phyloP scores from a whole-genome alignment of 1,140 invertebrate genomes.

The Periplaneta americana region DNA sequence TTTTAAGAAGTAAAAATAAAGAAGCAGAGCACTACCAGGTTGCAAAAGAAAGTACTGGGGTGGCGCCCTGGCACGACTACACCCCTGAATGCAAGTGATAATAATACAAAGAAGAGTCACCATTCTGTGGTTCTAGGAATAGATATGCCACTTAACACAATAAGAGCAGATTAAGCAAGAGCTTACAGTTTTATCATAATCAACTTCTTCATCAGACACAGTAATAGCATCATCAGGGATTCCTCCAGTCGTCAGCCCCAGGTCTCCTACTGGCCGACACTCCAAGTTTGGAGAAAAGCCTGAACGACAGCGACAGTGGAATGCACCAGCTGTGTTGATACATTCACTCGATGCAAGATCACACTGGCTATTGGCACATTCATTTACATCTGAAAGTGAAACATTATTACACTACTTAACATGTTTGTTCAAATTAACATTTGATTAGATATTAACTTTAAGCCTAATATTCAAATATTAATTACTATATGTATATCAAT shows the following conservation, averaged over 20 bases:
- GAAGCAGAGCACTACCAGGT: too few species aligned
- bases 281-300: conserved; percentile 85
- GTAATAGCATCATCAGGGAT: conserved; percentile 85
- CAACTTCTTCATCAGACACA: conserved; percentile 74
- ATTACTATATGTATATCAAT: too few species aligned
- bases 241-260: conserved; percentile 82
- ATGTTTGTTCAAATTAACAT: not conserved
- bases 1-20: too few species aligned
- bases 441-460: too few species aligned
- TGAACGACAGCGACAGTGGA: conserved; percentile 81
- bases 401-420: not conserved
- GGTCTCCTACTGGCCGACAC: conserved; percentile 80
- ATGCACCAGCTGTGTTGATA: conserved; percentile 84
- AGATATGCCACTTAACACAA: too few species aligned
- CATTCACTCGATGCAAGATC: conserved; percentile 88
- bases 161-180: too few species aligned
- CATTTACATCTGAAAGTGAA: conserved; percentile 71
- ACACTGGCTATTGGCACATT: conserved; percentile 84
- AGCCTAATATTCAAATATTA: too few species aligned
- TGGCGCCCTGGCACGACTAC: too few species aligned
- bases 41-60: too few species aligned
- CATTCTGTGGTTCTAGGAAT: too few species aligned
- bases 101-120: too few species aligned
- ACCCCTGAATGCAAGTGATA: too few species aligned
- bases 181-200: conserved; percentile 75